Evolutionary conservation across 2,113 vertebrate species (phyloP).

Genomic region (Ageneiosus marmoratus): DNA sequence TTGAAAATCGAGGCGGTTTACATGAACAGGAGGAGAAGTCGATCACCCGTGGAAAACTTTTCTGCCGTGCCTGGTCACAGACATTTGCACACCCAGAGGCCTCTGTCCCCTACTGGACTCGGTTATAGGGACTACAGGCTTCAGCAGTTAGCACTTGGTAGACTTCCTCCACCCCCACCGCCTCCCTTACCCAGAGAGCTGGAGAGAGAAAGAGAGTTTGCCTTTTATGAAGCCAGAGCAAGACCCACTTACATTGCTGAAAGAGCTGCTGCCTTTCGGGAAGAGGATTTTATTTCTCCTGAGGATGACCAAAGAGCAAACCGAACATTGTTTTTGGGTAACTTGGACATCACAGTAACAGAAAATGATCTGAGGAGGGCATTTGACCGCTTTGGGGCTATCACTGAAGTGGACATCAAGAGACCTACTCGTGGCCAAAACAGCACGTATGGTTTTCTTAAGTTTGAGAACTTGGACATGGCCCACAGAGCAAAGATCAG

Average conservation of each 20-base stretch:
- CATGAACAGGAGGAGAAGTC: conserved; percentile 82
- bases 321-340: conserved; percentile 93
- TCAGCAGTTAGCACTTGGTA: conserved; percentile 90
- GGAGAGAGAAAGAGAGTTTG: conserved; percentile 85
- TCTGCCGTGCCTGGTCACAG: conserved; percentile 71
- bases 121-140: conserved; percentile 92
- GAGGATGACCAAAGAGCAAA: conserved; percentile 96
- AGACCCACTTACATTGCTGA: conserved; percentile 85
- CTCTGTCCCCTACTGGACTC: conserved; percentile 84
- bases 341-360: conserved; percentile 90
- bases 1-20: conserved; percentile 93
- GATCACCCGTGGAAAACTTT: conserved; percentile 85
- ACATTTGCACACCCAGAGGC: conserved; percentile 81
- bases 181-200: conserved; percentile 87
- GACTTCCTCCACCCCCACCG: conserved; percentile 87
- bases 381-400: conserved; percentile 94
- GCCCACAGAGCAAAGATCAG: conserved; percentile 94
- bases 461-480: conserved; percentile 98
- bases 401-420: conserved; percentile 96
- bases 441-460: conserved; percentile 95
- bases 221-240: conserved; percentile 86
- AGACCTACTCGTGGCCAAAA: conserved; percentile 85
- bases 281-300: conserved; percentile 92
- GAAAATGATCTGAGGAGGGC: conserved; percentile 88
- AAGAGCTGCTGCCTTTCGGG: conserved; percentile 81